Evolutionary conservation across 2,888 invertebrate species (phyloP), one percentile per base, ranked within the genome.

Genomic region (Conchocele bisecta): DNA sequence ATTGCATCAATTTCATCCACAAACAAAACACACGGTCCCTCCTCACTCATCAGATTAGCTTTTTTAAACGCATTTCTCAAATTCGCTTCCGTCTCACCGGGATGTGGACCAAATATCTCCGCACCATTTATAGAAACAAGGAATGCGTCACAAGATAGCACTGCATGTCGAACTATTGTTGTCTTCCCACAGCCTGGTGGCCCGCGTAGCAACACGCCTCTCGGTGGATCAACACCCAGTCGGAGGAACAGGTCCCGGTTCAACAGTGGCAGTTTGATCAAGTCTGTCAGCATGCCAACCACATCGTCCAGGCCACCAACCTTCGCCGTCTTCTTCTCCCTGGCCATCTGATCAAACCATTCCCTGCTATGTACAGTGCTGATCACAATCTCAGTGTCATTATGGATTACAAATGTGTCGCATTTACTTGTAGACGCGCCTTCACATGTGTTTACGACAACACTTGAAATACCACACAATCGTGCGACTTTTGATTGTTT

Each of bases 81-180:
- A 31, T 90, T 88, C 4, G 85, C 86, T 85, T 93, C 93, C 0
- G 93, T 92, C 84, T 93, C 93, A 1, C 93, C 93, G 1, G 93
- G 93, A 75, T 92, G 88, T 0, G 93, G 89, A n/a, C 91, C 90
- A 41, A 92, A 80, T 1, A 93, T 83, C 53, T 92, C 91, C 0
- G 92, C 87, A 1, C 92, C 91, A 54, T 91, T 90, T 3, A 93
- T 84, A 15, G 87, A 83, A 48, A 93, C 89, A 15, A 93, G 86
- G 65, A 92, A 92, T 65, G 92, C 92, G n/a, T 84, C 82, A 78
- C 91, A 89, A 35, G 83, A 91, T 87, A 78, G 89, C 89, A 86
- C 88, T 87, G 87, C 91, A 90, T 85, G 92, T 92, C 95, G 86
- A 96, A 98, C 59, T 92, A 97, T 88, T 95, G 97, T 83, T 1